Evolutionary conservation across 1,140 invertebrate species (phyloP).

Genomic region (Drosophila kurseongensis): DNA sequence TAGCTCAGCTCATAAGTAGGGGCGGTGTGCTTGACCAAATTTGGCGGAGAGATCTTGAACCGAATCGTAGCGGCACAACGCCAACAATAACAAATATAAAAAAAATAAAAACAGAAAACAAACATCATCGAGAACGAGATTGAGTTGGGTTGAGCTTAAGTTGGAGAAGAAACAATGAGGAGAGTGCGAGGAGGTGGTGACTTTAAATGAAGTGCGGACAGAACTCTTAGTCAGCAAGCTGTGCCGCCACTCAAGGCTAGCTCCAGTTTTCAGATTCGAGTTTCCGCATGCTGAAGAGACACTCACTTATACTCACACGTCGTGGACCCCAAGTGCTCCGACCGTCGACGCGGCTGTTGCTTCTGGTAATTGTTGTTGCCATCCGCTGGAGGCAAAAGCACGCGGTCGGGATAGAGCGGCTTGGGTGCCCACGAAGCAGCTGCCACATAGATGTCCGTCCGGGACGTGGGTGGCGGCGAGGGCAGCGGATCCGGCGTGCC

Average conservation of each 20-base stretch:
- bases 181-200: conserved; percentile 22
- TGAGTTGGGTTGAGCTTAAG: conserved; percentile 20
- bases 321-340: conserved; percentile 82
- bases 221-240: conserved; percentile 69
- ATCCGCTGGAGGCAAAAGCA: conserved; percentile 58
- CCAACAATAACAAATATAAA: conserved; percentile 41
- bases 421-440: conserved; percentile 87
- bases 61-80: conserved; percentile 61
- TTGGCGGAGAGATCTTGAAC: conserved; percentile 68
- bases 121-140: conserved; percentile 46
- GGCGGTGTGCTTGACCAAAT: conserved; percentile 77
- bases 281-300: conserved; percentile 53
- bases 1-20: conserved; percentile 60
- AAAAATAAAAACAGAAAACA: conserved; percentile 41
- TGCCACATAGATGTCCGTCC: conserved; percentile 86
- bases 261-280: conserved; percentile 40
- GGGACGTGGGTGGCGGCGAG: conserved; percentile 45
- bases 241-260: conserved; percentile 49
- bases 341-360: conserved; percentile 61
- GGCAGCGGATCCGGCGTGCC: conserved; percentile 66
- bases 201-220: conserved; percentile 70
- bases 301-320: conserved; percentile 83
- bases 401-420: conserved; percentile 85
- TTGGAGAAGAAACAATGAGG: conserved; percentile 10
- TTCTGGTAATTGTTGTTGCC: conserved; percentile 47